Conservation (phyloP, 2,888 invertebrate species). For the Philonicus albiceps region DNA sequence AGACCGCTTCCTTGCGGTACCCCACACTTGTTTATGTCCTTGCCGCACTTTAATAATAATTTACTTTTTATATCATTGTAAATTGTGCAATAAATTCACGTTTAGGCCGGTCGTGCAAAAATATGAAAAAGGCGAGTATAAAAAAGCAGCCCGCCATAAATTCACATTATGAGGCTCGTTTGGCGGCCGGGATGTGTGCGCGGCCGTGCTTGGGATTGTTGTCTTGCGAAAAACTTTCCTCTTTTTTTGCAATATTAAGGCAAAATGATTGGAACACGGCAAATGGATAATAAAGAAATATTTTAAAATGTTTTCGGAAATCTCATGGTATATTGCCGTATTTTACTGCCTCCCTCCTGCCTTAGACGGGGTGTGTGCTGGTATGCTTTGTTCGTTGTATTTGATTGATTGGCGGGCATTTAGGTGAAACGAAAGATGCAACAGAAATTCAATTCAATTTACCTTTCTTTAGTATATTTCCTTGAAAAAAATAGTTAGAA, state of each 20-base stretch:
- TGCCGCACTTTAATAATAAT: constrained; percentile 43
- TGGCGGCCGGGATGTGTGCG: background rate
- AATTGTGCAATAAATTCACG: constrained; percentile 46
- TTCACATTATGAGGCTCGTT: constrained; percentile 25
- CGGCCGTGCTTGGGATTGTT: background rate
- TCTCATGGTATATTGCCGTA: background rate
- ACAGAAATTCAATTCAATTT: background rate
- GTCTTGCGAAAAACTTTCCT: background rate
- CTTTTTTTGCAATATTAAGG: background rate
- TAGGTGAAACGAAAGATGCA: background rate
- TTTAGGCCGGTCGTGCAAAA: constrained; percentile 28
- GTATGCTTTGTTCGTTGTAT: background rate
- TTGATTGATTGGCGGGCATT: background rate
- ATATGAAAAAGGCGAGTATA: constrained; percentile 26
- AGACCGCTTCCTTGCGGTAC: constrained; percentile 28
- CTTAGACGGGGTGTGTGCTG: background rate
- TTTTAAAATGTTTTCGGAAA: background rate
- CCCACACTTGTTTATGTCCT: constrained; percentile 11
- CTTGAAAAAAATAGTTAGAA: too few relatives aligned
- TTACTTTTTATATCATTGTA: constrained; percentile 46
- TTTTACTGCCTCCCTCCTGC: background rate
- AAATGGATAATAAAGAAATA: background rate
- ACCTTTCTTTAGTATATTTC: background rate
- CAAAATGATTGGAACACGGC: background rate
- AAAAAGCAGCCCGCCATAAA: constrained; percentile 17